Percentiles rank a stretch among this genome's conserved stretches.
Conservation (phyloP, 2,888 invertebrate species). For the Eustalomyia histrio region DNA sequence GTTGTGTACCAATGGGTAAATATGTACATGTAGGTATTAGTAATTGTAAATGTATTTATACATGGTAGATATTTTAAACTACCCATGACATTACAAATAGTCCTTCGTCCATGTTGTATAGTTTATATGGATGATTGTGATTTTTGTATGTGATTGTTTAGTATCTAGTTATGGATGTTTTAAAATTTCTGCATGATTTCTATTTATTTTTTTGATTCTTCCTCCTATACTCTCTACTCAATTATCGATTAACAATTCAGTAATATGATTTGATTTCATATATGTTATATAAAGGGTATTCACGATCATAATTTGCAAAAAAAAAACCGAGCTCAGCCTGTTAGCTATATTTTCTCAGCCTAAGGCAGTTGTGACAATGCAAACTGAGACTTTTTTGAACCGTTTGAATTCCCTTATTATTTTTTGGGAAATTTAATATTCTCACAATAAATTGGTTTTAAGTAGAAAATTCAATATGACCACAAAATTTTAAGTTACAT, state of each 20-base stretch:
- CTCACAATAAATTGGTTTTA: slow-evolving; percentile 19
- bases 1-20: background rate
- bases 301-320: no score
- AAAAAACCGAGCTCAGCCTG: no score
- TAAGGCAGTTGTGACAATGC: no score
- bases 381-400: no score
- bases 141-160: slow-evolving; percentile 38
- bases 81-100: slow-evolving; percentile 63
- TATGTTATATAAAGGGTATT: no score
- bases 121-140: background rate
- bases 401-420: no score
- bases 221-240: background rate
- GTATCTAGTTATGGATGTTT: slow-evolving; percentile 25
- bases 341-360: no score
- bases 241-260: slow-evolving; percentile 17
- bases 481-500: slow-evolving; percentile 39
- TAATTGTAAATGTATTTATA: slow-evolving; percentile 59
- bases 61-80: slow-evolving; percentile 56
- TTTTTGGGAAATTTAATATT: slow-evolving; percentile 42
- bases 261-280: slow-evolving; percentile 19
- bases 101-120: slow-evolving; percentile 2
- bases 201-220: slow-evolving; percentile 1
- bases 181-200: slow-evolving; percentile 36
- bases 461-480: slow-evolving; percentile 29
- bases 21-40: slow-evolving; percentile 13